Evolutionary conservation across 1,140 invertebrate genomes (phyloP).

Genomic region (Bradysia coprophila): DNA sequence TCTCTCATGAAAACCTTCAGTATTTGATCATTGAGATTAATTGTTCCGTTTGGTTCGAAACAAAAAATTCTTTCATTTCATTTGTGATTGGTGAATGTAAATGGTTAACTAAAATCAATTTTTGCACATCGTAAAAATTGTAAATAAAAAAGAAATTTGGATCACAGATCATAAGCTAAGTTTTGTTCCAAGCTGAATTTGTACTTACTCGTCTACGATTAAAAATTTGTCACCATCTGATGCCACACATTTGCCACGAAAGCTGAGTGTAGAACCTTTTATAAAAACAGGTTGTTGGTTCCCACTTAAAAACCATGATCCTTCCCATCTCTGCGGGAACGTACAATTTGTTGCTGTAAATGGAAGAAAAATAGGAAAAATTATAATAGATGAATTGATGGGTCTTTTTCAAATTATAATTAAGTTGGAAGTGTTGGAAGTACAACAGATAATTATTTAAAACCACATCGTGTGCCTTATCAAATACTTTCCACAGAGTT

Average conservation of each 20-base stretch:
- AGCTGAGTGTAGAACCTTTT: constrained; percentile 54
- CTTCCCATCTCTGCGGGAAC: constrained; percentile 60
- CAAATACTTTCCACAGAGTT: no score
- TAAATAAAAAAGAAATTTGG: constrained; percentile 15
- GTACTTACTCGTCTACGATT: constrained; percentile 64
- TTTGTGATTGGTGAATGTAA: no score
- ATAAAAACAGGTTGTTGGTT: constrained; percentile 61
- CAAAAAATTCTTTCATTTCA: no score
- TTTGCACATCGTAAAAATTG: constrained; percentile 7
- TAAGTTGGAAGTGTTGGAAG: no score
- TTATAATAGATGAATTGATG: background rate
- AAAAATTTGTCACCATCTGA: constrained; percentile 69
- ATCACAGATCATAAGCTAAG: constrained; percentile 12
- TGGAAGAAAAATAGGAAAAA: background rate
- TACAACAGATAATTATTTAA: no score
- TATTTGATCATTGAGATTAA: no score
- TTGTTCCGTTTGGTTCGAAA: no score
- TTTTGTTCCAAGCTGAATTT: no score
- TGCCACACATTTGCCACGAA: constrained; percentile 58
- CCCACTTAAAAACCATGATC: constrained; percentile 70
- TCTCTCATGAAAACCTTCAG: no score
- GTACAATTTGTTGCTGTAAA: constrained; percentile 37
- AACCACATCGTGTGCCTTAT: no score
- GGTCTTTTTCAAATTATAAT: no score
- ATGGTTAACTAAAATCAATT: constrained; percentile 5